Percentiles rank a stretch among this genome's conserved stretches.
Conservation (phyloP, 2,888 invertebrate species). For the Miltochrista miniata region DNA sequence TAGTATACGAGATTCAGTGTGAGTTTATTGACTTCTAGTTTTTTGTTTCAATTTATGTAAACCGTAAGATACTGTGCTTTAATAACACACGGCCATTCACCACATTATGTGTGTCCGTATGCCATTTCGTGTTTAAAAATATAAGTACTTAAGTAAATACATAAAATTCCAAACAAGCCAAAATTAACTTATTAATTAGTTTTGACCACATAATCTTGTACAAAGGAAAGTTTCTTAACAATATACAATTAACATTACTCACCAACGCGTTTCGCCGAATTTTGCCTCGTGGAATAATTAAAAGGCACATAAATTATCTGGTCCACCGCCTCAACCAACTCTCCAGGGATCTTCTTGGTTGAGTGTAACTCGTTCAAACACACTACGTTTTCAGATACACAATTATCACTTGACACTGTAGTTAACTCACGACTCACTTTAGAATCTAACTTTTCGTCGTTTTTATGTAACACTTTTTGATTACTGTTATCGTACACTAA, state of each 20-base stretch:
- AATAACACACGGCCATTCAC: no score
- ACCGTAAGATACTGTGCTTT: no score
- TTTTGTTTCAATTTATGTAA: no score
- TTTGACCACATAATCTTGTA: constrained; percentile 1
- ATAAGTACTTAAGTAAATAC: no score
- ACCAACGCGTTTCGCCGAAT: constrained; percentile 76
- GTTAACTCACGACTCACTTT: constrained; percentile 63
- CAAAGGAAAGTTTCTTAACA: constrained; percentile 33
- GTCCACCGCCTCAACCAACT: constrained; percentile 74
- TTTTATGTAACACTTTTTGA: constrained; percentile 60
- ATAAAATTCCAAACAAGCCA: no score
- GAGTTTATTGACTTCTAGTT: no score
- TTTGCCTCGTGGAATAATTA: constrained; percentile 82
- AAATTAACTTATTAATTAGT: neutral
- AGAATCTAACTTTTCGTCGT: constrained; percentile 45
- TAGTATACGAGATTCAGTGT: no score
- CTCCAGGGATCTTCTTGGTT: constrained; percentile 75
- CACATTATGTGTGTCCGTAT: no score
- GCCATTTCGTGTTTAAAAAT: no score
- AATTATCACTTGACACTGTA: constrained; percentile 71
- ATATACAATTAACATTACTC: constrained; percentile 47
- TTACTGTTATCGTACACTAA: constrained; percentile 67
- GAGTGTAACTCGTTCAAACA: constrained; percentile 85
- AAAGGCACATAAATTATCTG: constrained; percentile 87
- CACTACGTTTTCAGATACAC: constrained; percentile 71